These are phyloP conservation scores for Actinernus sp. DNA, from an alignment of 92 coral and sea anemone genomes.

Conservation along the genomic window DNA sequence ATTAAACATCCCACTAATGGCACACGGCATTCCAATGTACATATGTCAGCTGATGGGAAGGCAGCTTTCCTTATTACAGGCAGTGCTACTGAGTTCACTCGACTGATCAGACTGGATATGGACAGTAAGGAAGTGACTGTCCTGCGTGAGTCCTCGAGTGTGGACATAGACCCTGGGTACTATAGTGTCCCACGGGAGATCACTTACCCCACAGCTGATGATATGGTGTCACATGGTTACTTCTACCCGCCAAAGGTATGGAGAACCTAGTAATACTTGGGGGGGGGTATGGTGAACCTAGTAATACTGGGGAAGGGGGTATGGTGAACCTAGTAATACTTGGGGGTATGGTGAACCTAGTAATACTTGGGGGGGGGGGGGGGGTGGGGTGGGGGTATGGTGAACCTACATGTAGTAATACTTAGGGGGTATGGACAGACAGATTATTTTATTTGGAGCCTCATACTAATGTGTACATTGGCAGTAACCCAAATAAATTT, in stretches of 20 bases:
- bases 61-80: constrained; percentile 74
- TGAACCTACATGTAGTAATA: too few relatives aligned
- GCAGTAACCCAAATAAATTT: too few relatives aligned
- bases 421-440: too few relatives aligned
- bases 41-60: constrained; percentile 65
- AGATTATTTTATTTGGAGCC: too few relatives aligned
- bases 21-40: constrained; percentile 52
- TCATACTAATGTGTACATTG: too few relatives aligned
- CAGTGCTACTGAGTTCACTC: constrained; percentile 62
- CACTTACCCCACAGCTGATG: constrained; percentile 76
- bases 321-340: too few relatives aligned
- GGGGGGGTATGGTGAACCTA: not conserved
- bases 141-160: constrained; percentile 54
- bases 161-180: constrained; percentile 66
- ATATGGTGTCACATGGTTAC: constrained; percentile 75
- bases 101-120: constrained; percentile 69
- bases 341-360: too few relatives aligned
- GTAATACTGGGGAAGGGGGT: too few relatives aligned
- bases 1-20: constrained; percentile 50
- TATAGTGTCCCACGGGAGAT: constrained; percentile 77
- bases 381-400: too few relatives aligned
- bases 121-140: constrained; percentile 49
- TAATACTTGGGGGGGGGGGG: too few relatives aligned
- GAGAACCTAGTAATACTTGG: not conserved
- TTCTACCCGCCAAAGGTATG: constrained; percentile 89